These are phyloP conservation scores for Carlito syrichta DNA, from an alignment of 2,113 vertebrate genomes.

Conservation along the genomic window DNA sequence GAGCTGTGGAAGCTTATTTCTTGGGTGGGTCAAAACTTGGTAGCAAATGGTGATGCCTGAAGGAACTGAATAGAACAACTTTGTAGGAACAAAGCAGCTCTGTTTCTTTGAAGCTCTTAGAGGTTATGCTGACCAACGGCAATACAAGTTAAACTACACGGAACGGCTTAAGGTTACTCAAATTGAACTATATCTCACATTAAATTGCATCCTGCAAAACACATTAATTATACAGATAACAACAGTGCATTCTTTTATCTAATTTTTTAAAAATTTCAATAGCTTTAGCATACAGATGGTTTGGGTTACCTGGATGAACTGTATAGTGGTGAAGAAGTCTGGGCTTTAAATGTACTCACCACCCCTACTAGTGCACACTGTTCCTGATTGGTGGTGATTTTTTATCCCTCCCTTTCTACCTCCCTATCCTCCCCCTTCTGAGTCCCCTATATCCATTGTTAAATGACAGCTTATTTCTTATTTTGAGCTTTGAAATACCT, in stretches of 20 bases:
- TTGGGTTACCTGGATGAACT: no score
- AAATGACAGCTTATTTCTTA: not conserved
- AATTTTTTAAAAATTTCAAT: no score
- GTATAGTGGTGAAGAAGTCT: no score
- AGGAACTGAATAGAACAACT: not conserved
- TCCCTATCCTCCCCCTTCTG: no score
- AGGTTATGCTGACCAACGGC: not conserved
- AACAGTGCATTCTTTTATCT: no score
- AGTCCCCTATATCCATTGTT: no score
- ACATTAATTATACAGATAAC: not conserved
- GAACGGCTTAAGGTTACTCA: not conserved
- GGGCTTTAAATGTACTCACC: no score
- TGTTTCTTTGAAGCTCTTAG: not conserved
- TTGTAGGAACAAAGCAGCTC: not conserved
- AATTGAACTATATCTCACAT: not conserved
- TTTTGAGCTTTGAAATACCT: not conserved
- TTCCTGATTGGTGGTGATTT: no score
- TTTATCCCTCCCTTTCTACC: no score
- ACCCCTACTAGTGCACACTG: no score
- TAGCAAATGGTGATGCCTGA: not conserved
- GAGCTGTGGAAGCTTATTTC: not conserved
- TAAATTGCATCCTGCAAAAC: not conserved
- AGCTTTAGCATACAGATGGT: no score
- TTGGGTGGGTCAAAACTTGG: not conserved
- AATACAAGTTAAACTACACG: not conserved